phyloP scores from a whole-genome alignment of 2,797 vertebrate genomes.

The Sebastes alutus region DNA sequence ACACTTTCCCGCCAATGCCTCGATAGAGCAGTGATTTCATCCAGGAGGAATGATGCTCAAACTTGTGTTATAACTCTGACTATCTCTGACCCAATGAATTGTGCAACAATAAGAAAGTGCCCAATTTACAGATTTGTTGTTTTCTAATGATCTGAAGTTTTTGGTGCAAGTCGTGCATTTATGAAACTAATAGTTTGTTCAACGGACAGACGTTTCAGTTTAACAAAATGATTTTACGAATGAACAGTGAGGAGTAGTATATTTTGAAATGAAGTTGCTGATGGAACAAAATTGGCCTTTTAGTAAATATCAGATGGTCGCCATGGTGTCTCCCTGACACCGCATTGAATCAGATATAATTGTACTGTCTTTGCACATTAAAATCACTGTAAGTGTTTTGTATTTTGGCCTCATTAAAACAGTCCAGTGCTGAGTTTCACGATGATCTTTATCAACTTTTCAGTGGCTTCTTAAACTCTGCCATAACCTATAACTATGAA shows the following conservation, averaged over 20 bases:
- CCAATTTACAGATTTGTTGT: background rate
- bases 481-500: background rate
- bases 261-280: background rate
- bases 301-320: background rate
- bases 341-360: background rate
- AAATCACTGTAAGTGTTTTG: background rate
- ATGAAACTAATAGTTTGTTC: background rate
- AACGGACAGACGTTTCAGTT: background rate
- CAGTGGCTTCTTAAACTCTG: background rate
- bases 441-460: background rate
- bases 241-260: background rate
- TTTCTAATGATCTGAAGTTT: background rate
- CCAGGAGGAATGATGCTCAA: constrained; percentile 40
- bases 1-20: constrained; percentile 14
- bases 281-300: background rate
- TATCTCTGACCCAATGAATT: background rate
- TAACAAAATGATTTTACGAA: background rate
- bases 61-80: background rate
- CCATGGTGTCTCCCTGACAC: background rate
- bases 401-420: background rate
- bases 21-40: constrained; percentile 33
- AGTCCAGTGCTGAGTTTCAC: background rate
- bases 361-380: background rate
- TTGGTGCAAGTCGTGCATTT: background rate
- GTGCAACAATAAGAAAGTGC: background rate